Evolutionary conservation across 2,888 invertebrate species (phyloP).

Genomic region (Sclerodermus sp.): DNA sequence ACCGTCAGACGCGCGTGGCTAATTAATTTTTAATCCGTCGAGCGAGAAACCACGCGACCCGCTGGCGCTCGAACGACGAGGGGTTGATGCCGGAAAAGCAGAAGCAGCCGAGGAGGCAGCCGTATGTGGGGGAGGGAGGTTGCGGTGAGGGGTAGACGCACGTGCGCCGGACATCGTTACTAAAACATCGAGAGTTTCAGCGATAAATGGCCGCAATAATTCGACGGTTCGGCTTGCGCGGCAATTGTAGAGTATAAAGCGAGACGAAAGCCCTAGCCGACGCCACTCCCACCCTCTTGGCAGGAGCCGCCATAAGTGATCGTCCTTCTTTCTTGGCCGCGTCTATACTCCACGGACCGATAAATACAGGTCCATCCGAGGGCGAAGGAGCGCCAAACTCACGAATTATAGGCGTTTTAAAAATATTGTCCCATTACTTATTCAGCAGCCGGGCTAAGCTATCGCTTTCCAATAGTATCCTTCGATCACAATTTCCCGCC

Average conservation of each 20-base stretch:
- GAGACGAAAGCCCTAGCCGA: slow-evolving; percentile 9
- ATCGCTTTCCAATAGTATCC: slow-evolving; percentile 56
- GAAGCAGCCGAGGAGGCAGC: no score
- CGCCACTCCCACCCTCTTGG: no score
- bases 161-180: slow-evolving; percentile 46
- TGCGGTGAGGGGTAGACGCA: slow-evolving; percentile 11
- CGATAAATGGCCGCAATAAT: slow-evolving; percentile 54
- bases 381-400: slow-evolving; percentile 33
- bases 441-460: slow-evolving; percentile 52
- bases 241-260: slow-evolving; percentile 52
- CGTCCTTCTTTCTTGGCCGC: slow-evolving; percentile 46
- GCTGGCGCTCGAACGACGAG: no score
- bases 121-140: no score
- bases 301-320: slow-evolving; percentile 47
- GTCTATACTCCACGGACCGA: slow-evolving; percentile 56
- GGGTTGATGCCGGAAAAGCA: no score
- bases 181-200: slow-evolving; percentile 45
- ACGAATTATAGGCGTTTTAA: slow-evolving; percentile 59
- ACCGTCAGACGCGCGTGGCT: no score
- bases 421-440: slow-evolving; percentile 58
- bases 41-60: no score
- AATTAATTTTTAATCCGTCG: no score
- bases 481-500: slow-evolving; percentile 53
- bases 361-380: slow-evolving; percentile 52
- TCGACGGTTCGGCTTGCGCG: slow-evolving; percentile 31